Evolutionary conservation across 2,888 invertebrate species (phyloP), one percentile per base, ranked within the genome.

Genomic region (Meghimatium bilineatum): DNA sequence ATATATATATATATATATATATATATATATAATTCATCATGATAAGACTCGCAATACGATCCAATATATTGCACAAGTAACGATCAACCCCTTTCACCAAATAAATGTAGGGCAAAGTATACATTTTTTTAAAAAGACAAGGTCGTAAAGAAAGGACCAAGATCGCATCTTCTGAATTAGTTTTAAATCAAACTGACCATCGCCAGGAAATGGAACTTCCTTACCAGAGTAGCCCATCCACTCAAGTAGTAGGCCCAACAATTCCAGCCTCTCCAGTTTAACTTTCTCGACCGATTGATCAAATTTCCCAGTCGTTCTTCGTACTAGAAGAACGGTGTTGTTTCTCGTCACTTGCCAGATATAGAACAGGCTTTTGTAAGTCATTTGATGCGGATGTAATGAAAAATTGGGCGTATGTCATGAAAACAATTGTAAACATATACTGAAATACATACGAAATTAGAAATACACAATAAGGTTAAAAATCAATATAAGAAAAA

Each of bases 141-240:
- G 34, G 8, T 38, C 20, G 5, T 10, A 34, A 23, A 23, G 69
- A 49, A 17, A 14, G 14, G 1, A 49, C 49, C 6, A 38, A 8
- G 49, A 29, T 17, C 49, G 29, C 38, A n/a, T 32, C 49, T 49
- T n/a, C 44, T 2, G 49, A 49, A 20, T 29, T 44, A 6, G 23
- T 29, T 74, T 52, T n/a, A 17, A 49, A 49, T 74, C 29, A 38
- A 23, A n/a, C 74, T 44, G 74, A 49, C 44, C 29, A 49, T 49
- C 74, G 10, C 23, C 44, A 8, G 74, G 74, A 74, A 74, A 74
- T 74, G 52, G 49, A 74, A 52, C 32, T 74, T 74, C 23, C 74
- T 74, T 49, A 74, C 29, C 14, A 74, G 49, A n/a, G 49, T 23
- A 74, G n/a, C 20, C 72, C 2, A 1, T 44, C n/a, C n/a, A 3